Evolutionary conservation across 2,113 vertebrate species (phyloP).

Genomic region (Amblyornis subalaris): DNA sequence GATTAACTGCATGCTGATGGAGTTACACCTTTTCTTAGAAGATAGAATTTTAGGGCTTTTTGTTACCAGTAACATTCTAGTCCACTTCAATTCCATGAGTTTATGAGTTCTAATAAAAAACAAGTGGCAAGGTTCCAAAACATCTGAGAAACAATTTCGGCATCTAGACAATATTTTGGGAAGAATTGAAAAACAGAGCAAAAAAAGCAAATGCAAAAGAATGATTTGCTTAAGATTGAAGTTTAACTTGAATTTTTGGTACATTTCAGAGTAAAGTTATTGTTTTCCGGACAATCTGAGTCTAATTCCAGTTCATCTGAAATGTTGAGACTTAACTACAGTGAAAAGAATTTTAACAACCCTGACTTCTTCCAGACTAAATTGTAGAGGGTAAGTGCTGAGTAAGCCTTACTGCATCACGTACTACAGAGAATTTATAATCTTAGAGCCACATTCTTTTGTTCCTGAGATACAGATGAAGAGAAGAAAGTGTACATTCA

Average conservation of each 20-base stretch:
- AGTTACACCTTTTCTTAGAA: not conserved
- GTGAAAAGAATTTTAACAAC: not conserved
- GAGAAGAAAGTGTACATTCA: not conserved
- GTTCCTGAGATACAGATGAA: not conserved
- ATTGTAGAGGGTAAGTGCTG: not conserved
- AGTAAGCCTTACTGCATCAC: not conserved
- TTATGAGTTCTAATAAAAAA: not conserved
- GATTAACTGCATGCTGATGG: not conserved
- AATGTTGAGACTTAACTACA: not conserved
- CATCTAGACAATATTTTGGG: not conserved
- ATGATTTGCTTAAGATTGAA: not conserved
- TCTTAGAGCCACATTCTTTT: not conserved
- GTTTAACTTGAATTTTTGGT: not conserved
- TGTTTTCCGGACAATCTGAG: not conserved
- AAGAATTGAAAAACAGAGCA: not conserved
- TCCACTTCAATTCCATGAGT: not conserved
- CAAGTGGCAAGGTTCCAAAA: not conserved
- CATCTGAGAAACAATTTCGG: not conserved
- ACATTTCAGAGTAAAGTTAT: not conserved
- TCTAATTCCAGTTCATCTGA: not conserved
- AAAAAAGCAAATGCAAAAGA: not conserved
- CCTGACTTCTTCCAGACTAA: not conserved
- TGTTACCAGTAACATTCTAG: not conserved
- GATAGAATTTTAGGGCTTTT: not conserved
- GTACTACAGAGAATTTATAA: not conserved